Conservation (phyloP, 2,113 vertebrate species). For the Eulacestoma nigropectus region DNA sequence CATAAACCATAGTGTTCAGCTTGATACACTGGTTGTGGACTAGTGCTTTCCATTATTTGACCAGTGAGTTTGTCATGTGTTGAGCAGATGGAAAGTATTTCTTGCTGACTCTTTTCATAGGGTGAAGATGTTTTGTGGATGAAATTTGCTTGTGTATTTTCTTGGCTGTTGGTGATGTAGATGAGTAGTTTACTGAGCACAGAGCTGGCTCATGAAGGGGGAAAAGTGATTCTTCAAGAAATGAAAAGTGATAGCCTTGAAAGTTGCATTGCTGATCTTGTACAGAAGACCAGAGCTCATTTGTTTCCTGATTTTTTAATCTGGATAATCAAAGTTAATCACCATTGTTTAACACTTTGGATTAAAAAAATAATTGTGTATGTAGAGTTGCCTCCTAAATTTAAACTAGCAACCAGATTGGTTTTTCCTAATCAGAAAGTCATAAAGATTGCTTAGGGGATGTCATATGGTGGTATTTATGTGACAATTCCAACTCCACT, state of each 20-base stretch:
- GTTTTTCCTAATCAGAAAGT: background rate
- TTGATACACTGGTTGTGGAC: background rate
- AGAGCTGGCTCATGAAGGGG: background rate
- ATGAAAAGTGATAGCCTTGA: fast-evolving
- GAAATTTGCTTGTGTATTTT: background rate
- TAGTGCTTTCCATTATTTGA: background rate
- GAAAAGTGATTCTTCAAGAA: background rate
- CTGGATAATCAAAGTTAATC: background rate
- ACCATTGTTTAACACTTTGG: background rate
- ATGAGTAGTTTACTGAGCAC: background rate
- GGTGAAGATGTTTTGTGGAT: background rate
- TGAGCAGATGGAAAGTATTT: background rate
- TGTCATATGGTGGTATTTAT: background rate
- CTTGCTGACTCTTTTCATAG: background rate
- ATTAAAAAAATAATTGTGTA: background rate
- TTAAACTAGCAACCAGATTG: background rate
- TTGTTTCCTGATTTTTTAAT: background rate
- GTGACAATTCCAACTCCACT: background rate
- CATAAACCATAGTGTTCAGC: background rate
- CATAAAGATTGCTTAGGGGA: background rate
- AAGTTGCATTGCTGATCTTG: background rate
- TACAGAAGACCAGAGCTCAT: background rate
- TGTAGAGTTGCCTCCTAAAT: background rate
- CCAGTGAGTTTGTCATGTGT: background rate
- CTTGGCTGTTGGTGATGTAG: background rate